phyloP scores from a whole-genome alignment of 2,797 vertebrate species.

The Protosalanx chinensis region DNA sequence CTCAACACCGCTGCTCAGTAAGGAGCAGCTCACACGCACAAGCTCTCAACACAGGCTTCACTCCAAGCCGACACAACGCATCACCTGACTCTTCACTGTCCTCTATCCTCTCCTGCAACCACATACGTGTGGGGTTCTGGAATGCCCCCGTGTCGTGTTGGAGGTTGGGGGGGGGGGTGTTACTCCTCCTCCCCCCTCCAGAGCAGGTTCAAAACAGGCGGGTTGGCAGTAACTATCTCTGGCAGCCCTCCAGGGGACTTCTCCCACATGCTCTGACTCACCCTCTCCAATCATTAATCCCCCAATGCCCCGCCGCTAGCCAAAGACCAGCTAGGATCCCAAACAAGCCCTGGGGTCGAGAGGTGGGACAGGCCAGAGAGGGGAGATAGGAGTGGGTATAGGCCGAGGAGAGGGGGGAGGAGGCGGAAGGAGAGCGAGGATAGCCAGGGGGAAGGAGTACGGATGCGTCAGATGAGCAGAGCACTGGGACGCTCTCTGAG shows the following conservation, averaged over 20 bases:
- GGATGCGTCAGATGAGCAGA: not conserved
- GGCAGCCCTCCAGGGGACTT: slow-evolving; percentile 16
- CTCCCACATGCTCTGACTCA: slow-evolving; percentile 24
- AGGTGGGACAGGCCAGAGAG: not conserved
- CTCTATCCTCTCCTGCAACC: not conserved
- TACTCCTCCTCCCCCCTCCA: slow-evolving; percentile 14
- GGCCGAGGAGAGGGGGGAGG: not conserved
- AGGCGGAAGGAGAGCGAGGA: not conserved
- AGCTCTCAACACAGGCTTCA: not conserved
- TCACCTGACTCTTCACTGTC: not conserved
- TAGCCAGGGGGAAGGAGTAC: not conserved
- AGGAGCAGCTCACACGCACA: slow-evolving; percentile 26
- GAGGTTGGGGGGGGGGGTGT: slow-evolving; percentile 8
- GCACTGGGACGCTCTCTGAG: not conserved
- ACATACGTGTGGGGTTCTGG: not conserved
- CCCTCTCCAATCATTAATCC: slow-evolving; percentile 25
- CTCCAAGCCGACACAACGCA: not conserved
- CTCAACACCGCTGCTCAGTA: slow-evolving; percentile 57
- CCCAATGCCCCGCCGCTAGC: slow-evolving; percentile 11
- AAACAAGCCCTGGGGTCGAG: not conserved
- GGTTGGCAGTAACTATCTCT: slow-evolving; percentile 12
- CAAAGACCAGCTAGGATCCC: slow-evolving; percentile 1
- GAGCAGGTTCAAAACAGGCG: slow-evolving; percentile 30
- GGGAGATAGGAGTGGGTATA: not conserved
- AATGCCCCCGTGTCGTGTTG: slow-evolving; percentile 5